Base-by-base conservation (phyloP, 2,888 invertebrate species). In the Mongoloraphidia duomilia region DNA sequence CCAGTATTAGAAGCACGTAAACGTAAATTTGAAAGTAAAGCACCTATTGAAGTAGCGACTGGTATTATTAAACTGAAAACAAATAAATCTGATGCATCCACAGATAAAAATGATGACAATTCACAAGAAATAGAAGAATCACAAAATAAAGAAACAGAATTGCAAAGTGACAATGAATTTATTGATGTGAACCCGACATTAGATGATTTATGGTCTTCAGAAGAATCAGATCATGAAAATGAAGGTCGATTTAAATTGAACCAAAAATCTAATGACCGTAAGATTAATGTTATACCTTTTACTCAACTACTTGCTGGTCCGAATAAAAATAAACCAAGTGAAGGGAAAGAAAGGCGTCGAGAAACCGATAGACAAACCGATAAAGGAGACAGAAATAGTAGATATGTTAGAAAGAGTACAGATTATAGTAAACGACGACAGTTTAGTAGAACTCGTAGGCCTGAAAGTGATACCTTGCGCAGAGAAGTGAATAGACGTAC, bases 1-100 rank as follows among this genome's bases (percentile, higher is more conserved):
- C 70, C 72, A 0, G 58, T 75, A 34, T 58, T 75, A 43, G 74
- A 73, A 54, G 75, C 75, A 0, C 62, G 76, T 14, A 66, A 67
- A 50, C 64, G 62, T 39, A 76, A 76, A 56, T 75, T 76, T 58
- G 73, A 76, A 59, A 63, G 65, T 6, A 68, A 66, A 33, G 59
- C 56, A 40, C 69, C 68, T 50, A 67, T 73, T 34, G 68, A 68
- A 53, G 63, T 66, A 12, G 61, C 66, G 37, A 68, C 67, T 54
- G 72, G 71, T 2, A 71, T 74, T 52, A 74, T 75, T 45, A 65
- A 72, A 39, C 65, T 75, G 38, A 66, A 66, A 51, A 51, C 65
- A 47, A 58, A 46, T 17, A 62, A 60, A 40, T 61, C 58, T 35
- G 58, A 59, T 1, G 51, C 50, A 3, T 35, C 54, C 9, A 58